Evolutionary conservation across 1,140 invertebrate species (phyloP), one percentile per base, ranked within the genome.

Genomic region (Pseudoatta argentina): DNA sequence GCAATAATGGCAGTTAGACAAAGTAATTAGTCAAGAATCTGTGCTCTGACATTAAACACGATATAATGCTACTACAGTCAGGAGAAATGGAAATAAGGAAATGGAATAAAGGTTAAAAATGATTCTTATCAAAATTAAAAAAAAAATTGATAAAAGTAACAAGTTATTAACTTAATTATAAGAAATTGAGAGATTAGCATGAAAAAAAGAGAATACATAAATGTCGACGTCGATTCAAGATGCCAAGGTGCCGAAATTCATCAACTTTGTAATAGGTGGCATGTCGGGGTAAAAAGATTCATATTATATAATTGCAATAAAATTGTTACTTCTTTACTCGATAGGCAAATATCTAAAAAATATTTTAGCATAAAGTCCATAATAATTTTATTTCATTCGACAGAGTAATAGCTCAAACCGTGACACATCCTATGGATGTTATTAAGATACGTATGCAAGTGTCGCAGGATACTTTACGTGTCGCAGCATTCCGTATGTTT

Each of bases 361-460:
- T 53, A 57, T 59, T 61, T 21, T 59, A 3, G 1, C 6, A 30
- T 16, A 18, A 57, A 10, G 55, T 18, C 24, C 7, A 57, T 12
- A 2, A 3, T 16, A 66, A 86, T 59, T 18, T 30, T 79, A 30
- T 67, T 85, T 1, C 2, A 3, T n/a, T 34, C 34, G 8, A 27
- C 27, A 89, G 88, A 16, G 18, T 48, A 10, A 6, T 39, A 3
- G 97, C 96, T 4, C 97, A 96, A 30, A 88, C 95, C 16, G 95
- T 96, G 92, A 96, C 97, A 6, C 97, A 97, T 90, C 97, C 97
- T 2, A 90, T 97, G 66, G 97, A 97, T 94, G 92, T 97, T 57
- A 94, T 97, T 0, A 97, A 97, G 92, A 96, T 96, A 91, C 93
- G 97, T 72, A 97, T 97, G 97, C 97, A 97, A 93, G 88, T 97